Percentiles rank a stretch among this genome's conserved stretches.
phyloP scores from a whole-genome alignment of 2,797 vertebrate genomes.

The Craterocephalus amniculus region DNA sequence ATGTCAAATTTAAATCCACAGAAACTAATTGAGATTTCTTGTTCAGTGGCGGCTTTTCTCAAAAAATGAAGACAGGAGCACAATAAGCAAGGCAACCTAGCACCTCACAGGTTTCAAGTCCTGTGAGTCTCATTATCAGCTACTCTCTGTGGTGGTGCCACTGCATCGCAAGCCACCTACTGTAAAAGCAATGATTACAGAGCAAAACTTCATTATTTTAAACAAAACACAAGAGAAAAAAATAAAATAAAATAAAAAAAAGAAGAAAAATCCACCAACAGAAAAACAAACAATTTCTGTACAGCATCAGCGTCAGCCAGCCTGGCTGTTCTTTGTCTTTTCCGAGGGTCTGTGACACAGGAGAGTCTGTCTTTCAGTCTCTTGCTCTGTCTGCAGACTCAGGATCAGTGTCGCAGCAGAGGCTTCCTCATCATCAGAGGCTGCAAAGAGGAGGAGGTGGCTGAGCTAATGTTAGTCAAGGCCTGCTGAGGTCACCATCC shows the following conservation, averaged over 20 bases:
- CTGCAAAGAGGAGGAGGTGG: slow-evolving; percentile 98
- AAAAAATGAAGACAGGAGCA: slow-evolving; percentile 22
- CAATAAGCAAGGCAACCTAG: slow-evolving; percentile 22
- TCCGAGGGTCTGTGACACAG: slow-evolving; percentile 50
- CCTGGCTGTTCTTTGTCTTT: slow-evolving; percentile 78
- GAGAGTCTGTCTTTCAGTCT: slow-evolving; percentile 55
- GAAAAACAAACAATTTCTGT: slow-evolving; percentile 30
- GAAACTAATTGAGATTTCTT: slow-evolving; percentile 32
- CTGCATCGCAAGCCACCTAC: slow-evolving; percentile 2
- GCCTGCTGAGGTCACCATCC: slow-evolving; percentile 80
- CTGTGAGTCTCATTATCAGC: slow-evolving; percentile 6
- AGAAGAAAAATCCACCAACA: neutral
- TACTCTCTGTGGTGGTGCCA: neutral
- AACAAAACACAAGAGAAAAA: slow-evolving; percentile 1
- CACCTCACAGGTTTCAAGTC: slow-evolving; percentile 4
- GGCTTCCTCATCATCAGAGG: slow-evolving; percentile 97
- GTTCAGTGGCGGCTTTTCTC: slow-evolving; percentile 43
- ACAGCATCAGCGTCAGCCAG: slow-evolving; percentile 45
- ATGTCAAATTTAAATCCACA: slow-evolving; percentile 33
- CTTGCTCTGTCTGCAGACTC: slow-evolving; percentile 88
- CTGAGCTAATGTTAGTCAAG: slow-evolving; percentile 96
- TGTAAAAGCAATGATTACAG: slow-evolving; percentile 3
- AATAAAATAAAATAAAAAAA: neutral
- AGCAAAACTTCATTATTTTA: slow-evolving; percentile 1
- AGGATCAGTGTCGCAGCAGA: slow-evolving; percentile 89